A percentile compares a stretch with the other conserved stretches of the same genome.
Evolutionary conservation across 2,888 invertebrate species (phyloP).

Genomic region (Mycalesis mineus): DNA sequence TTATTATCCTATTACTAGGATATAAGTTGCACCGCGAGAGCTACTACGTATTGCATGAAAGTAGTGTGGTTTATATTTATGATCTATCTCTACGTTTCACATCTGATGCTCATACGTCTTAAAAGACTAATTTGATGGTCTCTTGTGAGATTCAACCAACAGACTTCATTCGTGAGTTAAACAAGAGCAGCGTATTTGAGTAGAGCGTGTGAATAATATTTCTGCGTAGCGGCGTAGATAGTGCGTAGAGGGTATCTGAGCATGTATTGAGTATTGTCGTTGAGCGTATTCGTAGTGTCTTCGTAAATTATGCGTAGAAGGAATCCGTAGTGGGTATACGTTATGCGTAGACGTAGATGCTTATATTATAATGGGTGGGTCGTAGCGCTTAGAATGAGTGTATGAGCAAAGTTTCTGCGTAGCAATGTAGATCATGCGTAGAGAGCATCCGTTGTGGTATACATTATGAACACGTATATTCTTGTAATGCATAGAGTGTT

Average conservation of each 20-base stretch:
- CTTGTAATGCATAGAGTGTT: not conserved
- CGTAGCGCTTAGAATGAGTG: too few species aligned
- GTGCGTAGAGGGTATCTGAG: not conserved
- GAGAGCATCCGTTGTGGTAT: too few species aligned
- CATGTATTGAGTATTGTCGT: not conserved
- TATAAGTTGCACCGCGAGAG: not conserved
- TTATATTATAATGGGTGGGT: too few species aligned
- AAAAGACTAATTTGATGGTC: not conserved
- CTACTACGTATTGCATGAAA: not conserved
- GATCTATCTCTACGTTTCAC: not conserved
- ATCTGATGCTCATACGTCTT: not conserved
- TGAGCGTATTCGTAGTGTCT: too few species aligned
- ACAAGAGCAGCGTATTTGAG: too few species aligned
- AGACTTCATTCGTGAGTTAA: not conserved
- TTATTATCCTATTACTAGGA: slow-evolving; percentile 11
- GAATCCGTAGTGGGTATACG: too few species aligned
- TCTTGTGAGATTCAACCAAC: not conserved
- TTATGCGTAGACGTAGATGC: too few species aligned
- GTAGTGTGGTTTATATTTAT: slow-evolving; percentile 5
- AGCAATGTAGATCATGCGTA: too few species aligned
- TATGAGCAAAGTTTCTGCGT: too few species aligned
- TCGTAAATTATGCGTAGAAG: too few species aligned
- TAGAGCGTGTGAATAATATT: too few species aligned
- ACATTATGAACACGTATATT: too few species aligned
- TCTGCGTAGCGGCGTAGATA: not conserved